A percentile compares a stretch with the other conserved stretches of the same genome.
These are phyloP conservation scores for Patiria pectinifera DNA, from an alignment of 53 echinoderm and acorn worm species.

Conservation along the genomic window DNA sequence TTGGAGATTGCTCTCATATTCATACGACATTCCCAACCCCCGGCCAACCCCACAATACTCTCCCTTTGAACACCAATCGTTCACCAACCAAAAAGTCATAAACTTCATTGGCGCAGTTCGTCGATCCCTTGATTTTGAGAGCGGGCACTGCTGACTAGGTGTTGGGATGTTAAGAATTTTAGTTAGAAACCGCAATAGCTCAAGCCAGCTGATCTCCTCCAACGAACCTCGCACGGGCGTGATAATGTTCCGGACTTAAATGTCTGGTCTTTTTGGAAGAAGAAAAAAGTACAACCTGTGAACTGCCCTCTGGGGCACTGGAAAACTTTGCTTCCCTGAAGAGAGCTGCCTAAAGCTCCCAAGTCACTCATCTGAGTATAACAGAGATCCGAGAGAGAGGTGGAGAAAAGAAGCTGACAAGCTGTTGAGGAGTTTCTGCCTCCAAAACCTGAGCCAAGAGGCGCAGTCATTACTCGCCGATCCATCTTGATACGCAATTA, in stretches of 20 bases:
- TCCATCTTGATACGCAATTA: conserved; percentile 63
- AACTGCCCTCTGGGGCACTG: background rate
- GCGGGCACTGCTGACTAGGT: too few relatives aligned
- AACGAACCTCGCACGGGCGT: background rate
- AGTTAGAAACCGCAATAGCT: background rate
- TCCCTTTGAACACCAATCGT: too few relatives aligned
- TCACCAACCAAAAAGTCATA: too few relatives aligned
- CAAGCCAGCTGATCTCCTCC: background rate
- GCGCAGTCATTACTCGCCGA: conserved; percentile 30
- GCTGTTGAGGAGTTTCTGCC: conserved; percentile 20
- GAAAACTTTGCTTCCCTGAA: background rate
- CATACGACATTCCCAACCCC: too few relatives aligned
- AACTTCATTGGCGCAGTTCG: too few relatives aligned
- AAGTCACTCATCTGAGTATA: background rate
- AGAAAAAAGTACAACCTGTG: background rate
- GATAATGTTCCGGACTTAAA: background rate
- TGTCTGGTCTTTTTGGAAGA: background rate
- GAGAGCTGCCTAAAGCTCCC: background rate
- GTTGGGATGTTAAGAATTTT: background rate
- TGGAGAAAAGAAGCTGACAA: conserved; percentile 14
- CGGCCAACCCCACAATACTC: too few relatives aligned
- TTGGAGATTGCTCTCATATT: too few relatives aligned
- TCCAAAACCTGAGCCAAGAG: conserved; percentile 34
- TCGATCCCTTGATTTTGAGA: background rate
- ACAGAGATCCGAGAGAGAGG: background rate